phyloP scores from a whole-genome alignment of 1,140 invertebrate species.

The Drosophila oshimai region DNA sequence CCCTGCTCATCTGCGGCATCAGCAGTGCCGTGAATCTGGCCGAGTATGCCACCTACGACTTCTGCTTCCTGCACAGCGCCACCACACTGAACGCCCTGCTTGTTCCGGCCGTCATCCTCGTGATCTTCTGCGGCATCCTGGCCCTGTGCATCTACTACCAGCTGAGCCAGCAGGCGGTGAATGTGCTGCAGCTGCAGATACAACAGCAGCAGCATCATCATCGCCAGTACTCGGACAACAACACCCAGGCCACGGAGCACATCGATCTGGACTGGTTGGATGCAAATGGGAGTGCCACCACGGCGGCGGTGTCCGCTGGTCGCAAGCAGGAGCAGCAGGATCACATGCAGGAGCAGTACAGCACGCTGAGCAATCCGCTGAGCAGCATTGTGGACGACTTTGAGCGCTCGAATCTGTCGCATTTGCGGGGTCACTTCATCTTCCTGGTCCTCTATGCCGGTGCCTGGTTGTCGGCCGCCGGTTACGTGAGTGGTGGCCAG shows the following conservation, averaged over 20 bases:
- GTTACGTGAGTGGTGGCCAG: slow-evolving; percentile 82
- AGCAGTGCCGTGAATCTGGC: slow-evolving; percentile 94
- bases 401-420: slow-evolving; percentile 91
- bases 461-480: slow-evolving; percentile 89
- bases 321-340: slow-evolving; percentile 52
- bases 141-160: slow-evolving; percentile 91
- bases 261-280: slow-evolving; percentile 91
- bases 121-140: slow-evolving; percentile 89
- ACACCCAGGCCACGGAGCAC: slow-evolving; percentile 91
- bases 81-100: slow-evolving; percentile 92
- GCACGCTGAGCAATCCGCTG: slow-evolving; percentile 85
- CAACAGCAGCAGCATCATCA: slow-evolving; percentile 38
- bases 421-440: slow-evolving; percentile 91
- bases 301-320: neutral
- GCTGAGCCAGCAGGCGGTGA: slow-evolving; percentile 86
- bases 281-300: slow-evolving; percentile 83
- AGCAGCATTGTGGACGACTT: slow-evolving; percentile 91
- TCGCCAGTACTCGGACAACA: slow-evolving; percentile 90
- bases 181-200: slow-evolving; percentile 52
- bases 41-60: slow-evolving; percentile 91
- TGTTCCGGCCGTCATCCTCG: slow-evolving; percentile 89
- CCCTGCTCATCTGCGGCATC: slow-evolving; percentile 94
- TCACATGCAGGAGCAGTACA: slow-evolving; percentile 64
- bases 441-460: slow-evolving; percentile 90
- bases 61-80: slow-evolving; percentile 91